A percentile compares a stretch with the other conserved stretches of the same genome.
phyloP scores from a whole-genome alignment of 2,888 invertebrate genomes.

The Mantis religiosa region DNA sequence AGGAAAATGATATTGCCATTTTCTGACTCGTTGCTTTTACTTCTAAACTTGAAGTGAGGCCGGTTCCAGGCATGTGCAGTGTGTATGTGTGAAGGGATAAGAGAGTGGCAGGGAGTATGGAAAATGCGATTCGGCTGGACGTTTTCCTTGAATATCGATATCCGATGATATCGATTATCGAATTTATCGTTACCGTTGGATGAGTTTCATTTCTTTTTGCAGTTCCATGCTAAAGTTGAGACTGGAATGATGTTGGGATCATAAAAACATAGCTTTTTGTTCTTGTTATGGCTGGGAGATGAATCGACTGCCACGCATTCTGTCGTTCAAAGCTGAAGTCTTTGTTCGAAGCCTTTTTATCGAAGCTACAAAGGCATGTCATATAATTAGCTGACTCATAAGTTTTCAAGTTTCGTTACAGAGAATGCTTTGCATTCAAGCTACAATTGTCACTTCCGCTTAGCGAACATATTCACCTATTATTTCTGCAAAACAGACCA shows the following conservation, averaged over 20 bases:
- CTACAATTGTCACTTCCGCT: too few relatives aligned
- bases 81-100: not conserved
- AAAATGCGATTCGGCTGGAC: not conserved
- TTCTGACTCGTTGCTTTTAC: not conserved
- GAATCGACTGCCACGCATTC: not conserved
- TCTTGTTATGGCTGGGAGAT: not conserved
- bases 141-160: not conserved
- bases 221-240: not conserved
- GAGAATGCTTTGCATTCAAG: too few relatives aligned
- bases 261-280: not conserved
- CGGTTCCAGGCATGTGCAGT: not conserved
- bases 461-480: too few relatives aligned
- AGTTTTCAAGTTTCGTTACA: too few relatives aligned
- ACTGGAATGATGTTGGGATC: not conserved
- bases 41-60: not conserved
- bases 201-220: not conserved
- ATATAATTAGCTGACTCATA: too few relatives aligned
- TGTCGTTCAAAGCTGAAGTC: not conserved
- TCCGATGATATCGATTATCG: constrained; percentile 7
- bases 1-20: not conserved
- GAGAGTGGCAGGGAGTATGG: not conserved
- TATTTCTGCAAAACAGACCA: too few relatives aligned
- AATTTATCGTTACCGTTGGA: not conserved
- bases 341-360: not conserved
- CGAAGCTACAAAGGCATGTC: too few relatives aligned